Base-by-base conservation (phyloP, 2,888 invertebrate genomes). In the Kryphioiulus occultus region DNA sequence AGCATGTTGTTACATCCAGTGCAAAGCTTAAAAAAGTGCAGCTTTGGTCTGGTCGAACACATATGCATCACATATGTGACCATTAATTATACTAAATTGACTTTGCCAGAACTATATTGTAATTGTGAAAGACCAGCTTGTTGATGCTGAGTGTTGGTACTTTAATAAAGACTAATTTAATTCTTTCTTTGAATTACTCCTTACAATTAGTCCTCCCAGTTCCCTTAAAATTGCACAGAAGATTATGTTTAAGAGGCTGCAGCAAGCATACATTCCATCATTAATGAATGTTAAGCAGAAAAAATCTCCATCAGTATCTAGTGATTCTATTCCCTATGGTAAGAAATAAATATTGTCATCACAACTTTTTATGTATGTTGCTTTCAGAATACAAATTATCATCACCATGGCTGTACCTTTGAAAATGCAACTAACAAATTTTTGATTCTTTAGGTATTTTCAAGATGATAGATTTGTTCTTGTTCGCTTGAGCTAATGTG, bases 251-350 rank as follows among this genome's bases (percentile, higher is more conserved):
- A 78, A 30, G 78, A 78, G 3, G 2, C 78, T 78, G 9, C 78
- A 78, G 78, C 26, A 78, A 78, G 78, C 78, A 30, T 78, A 78
- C 17, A 30, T 78, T 30, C 78, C 78, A 30, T 78, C 78, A 30
- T 1, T 78, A 78, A 78, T 78, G 78, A 78, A 78, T 30, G 10
- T 30, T 30, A 30, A 30, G 30, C 12, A 26, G 12, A 12, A 15
- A 30, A 3, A 30, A 78, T 26, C 26, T 68, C 15, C 78, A 30
- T 78, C 78, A 78, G 26, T 10, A 9, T 59, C 59, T 22, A n/a
- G 10, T 10, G 78, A 78, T 30, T 30, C 30, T 15, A 78, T 30
- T 78, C 30, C 59, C 26, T 30, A 0, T 30, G 78, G 78, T 78
- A 78, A 78, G 4, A 78, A 78, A 1, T 30, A 3, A 30, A 78